Conservation (phyloP, 2,888 invertebrate genomes). For the Cyaniris semiargus region DNA sequence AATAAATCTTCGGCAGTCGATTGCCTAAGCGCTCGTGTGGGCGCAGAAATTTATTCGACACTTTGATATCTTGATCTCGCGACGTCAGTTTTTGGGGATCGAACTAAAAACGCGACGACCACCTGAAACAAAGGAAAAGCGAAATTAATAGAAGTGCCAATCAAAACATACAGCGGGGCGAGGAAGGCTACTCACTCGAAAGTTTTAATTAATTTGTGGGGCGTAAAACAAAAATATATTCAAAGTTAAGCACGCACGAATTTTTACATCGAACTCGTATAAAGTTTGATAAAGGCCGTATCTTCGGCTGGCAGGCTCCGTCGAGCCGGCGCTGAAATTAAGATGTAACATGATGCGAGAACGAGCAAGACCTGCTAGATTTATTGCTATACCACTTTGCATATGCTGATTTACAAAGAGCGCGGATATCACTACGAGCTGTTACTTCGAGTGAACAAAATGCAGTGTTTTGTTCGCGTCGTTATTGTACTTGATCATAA, state of each 20-base stretch:
- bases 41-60: conserved; percentile 75
- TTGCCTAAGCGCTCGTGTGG: conserved; percentile 79
- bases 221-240: conserved; percentile 11
- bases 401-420: conserved; percentile 82
- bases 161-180: conserved; percentile 47
- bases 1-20: conserved; percentile 78
- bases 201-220: conserved; percentile 25
- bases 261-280: conserved; percentile 74
- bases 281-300: conserved; percentile 80
- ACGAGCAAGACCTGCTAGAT: conserved; percentile 81
- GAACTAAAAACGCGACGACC: conserved; percentile 61
- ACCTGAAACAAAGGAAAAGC: conserved; percentile 81
- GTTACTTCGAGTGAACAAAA: conserved; percentile 49
- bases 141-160: conserved; percentile 80
- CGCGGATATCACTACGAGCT: conserved; percentile 55
- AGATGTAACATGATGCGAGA: conserved; percentile 83
- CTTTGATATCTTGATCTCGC: conserved; percentile 75
- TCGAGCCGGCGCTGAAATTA: conserved; percentile 80
- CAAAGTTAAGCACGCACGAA: conserved; percentile 56
- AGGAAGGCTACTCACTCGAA: conserved; percentile 6
- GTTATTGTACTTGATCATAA: not conserved
- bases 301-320: conserved; percentile 77
- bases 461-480: not conserved
- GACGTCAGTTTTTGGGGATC: conserved; percentile 49
- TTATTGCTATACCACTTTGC: conserved; percentile 82